A percentile compares a stretch with the other conserved stretches of the same genome.
phyloP scores from a whole-genome alignment of 1,140 invertebrate species.

The Eufriesea mexicana region DNA sequence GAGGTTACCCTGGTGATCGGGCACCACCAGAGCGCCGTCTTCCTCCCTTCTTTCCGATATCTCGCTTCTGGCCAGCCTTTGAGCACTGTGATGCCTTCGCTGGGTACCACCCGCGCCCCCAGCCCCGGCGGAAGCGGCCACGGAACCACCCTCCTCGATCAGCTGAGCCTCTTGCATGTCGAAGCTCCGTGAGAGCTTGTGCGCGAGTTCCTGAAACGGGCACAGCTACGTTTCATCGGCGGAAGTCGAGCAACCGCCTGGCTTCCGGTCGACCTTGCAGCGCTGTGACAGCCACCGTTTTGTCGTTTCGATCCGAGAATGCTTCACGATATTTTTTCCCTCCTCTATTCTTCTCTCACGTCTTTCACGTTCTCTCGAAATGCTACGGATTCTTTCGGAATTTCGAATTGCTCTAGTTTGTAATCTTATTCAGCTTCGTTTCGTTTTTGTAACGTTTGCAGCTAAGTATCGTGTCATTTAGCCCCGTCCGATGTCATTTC shows the following conservation, averaged over 20 bases:
- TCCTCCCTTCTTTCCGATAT: conserved; percentile 84
- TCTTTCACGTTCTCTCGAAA: not conserved
- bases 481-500: not conserved
- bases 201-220: conserved; percentile 88
- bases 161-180: conserved; percentile 92
- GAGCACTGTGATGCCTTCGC: conserved; percentile 78
- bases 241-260: not conserved
- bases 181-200: conserved; percentile 91
- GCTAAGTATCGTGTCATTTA: too few relatives aligned
- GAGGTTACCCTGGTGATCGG: conserved; percentile 92
- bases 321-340: not conserved
- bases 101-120: conserved; percentile 82
- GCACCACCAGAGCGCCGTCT: conserved; percentile 87
- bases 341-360: not conserved
- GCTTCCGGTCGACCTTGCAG: conserved; percentile 19
- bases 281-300: conserved; percentile 33
- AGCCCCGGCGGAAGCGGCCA: conserved; percentile 82
- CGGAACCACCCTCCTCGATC: conserved; percentile 87
- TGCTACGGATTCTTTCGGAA: too few relatives aligned
- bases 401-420: too few relatives aligned
- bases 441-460: too few relatives aligned
- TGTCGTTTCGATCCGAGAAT: not conserved
- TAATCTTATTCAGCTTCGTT: too few relatives aligned
- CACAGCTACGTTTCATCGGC: conserved; percentile 60
- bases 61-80: conserved; percentile 77